Base-by-base conservation (phyloP, 35 echinoderm and acorn worm genomes). In the Lytechinus pictus region DNA sequence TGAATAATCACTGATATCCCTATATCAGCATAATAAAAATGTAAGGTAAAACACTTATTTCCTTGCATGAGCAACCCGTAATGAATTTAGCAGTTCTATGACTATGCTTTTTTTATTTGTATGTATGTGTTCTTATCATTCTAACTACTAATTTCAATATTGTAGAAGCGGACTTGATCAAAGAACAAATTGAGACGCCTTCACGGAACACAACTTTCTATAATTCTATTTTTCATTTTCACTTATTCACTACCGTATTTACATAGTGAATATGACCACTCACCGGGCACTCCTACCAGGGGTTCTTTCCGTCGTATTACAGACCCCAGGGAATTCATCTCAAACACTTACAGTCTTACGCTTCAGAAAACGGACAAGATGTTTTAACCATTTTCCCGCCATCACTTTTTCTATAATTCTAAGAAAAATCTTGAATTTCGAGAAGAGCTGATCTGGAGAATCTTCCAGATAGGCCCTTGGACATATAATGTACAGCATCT, bases 191-290 rank as follows among this genome's bases (percentile, higher is more conserved):
- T 24, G 0, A 58, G 13, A 79, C 2, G 19, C 66, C 66, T 79
- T 79, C 66, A 24, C 21, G 1, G 66, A 44, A 44, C 66, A 79
- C 66, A 24, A 79, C n/a, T 16, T 79, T 79, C 16, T 79, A 79
- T 24, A 79, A 24, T n/a, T 79, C n/a, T 27, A 5, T 79, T 79
- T 79, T 79, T 79, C 66, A 16, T 79, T 79, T 79, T n/a, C 16
- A 79, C 66, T 79, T 79, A 79, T 79, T 79, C 66, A 79, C 4
- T n/a, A 79, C 21, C 5, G 66, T 79, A 79, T 79, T 79, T 79
- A 79, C 66, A 79, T 79, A 24, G 66, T 79, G 16, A 79, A 79
- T 79, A 79, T 79, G 66, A 79, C 66, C 66, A 79, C 66, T 79
- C 66, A 79, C 19, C 8, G 66, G 66, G 19, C n/a, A 79, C 66